A percentile compares a stretch with the other conserved stretches of the same genome.
phyloP scores from a whole-genome alignment of 1,140 invertebrate genomes.

The Drosophila truncata region DNA sequence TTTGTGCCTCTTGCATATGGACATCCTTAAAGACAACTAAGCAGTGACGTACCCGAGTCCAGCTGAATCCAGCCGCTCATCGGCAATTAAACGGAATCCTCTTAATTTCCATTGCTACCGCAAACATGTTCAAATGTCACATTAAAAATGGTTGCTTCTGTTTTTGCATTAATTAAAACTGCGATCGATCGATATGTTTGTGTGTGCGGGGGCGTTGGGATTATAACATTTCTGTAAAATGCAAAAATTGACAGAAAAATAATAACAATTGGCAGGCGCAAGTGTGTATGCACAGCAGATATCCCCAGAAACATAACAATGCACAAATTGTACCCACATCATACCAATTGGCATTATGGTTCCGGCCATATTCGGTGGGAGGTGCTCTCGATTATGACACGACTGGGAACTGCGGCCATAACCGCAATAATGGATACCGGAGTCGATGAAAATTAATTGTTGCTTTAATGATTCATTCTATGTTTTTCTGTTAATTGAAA shows the following conservation, averaged over 20 bases:
- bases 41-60: conserved; percentile 12
- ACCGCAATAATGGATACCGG: conserved; percentile 22
- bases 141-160: conserved; percentile 60
- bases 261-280: conserved; percentile 53
- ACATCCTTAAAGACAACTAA: conserved; percentile 61
- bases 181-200: conserved; percentile 25
- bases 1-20: conserved; percentile 32
- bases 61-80: conserved; percentile 1
- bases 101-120: conserved; percentile 34
- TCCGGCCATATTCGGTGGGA: conserved; percentile 11
- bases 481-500: conserved; percentile 59
- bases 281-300: conserved; percentile 30
- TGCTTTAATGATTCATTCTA: conserved; percentile 70
- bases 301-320: conserved; percentile 44
- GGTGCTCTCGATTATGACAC: conserved; percentile 25
- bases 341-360: conserved; percentile 15
- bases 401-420: conserved; percentile 14
- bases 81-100: conserved; percentile 54
- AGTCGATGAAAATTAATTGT: conserved; percentile 72
- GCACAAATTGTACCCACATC: conserved; percentile 41
- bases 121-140: conserved; percentile 65
- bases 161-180: conserved; percentile 59
- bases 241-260: conserved; percentile 62
- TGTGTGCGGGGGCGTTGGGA: conserved; percentile 7
- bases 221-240: conserved; percentile 56